A percentile compares a stretch with the other conserved stretches of the same genome.
Evolutionary conservation across 2,113 vertebrate genomes (phyloP).

Genomic region (Burhinus bistriatus): DNA sequence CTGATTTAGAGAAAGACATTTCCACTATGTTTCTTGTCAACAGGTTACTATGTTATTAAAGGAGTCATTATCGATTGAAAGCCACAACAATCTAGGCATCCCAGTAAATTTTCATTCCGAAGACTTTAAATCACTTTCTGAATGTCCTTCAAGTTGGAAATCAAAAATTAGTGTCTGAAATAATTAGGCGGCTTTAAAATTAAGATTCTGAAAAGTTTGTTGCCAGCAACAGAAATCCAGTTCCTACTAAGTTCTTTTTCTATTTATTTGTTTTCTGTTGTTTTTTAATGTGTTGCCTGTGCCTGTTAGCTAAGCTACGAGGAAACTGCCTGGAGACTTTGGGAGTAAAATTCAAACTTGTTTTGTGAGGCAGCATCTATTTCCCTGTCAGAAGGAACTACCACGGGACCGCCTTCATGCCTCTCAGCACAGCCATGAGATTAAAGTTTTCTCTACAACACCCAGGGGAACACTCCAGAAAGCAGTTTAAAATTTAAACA

Average conservation of each 20-base stretch:
- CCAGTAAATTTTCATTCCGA: background rate
- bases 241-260: background rate
- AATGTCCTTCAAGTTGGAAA: background rate
- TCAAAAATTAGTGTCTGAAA: background rate
- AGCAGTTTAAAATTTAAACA: conserved; percentile 49
- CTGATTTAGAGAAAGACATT: conserved; percentile 2
- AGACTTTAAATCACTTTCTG: background rate
- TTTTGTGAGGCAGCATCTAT: conserved; percentile 49
- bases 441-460: conserved; percentile 46
- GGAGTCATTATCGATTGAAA: background rate
- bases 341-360: conserved; percentile 32
- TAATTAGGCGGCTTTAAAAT: background rate
- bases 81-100: accelerated
- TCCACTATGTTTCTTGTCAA: background rate
- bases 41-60: background rate
- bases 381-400: conserved; percentile 31
- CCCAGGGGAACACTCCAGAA: background rate
- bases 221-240: background rate
- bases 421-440: conserved; percentile 15
- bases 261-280: background rate
- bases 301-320: background rate
- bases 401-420: background rate
- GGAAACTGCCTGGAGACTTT: conserved; percentile 27
- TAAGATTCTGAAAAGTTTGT: background rate
- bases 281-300: background rate